These are phyloP conservation scores for Ectropis crepuscularia DNA, from an alignment of 2,888 invertebrate genomes.

Conservation along the genomic window DNA sequence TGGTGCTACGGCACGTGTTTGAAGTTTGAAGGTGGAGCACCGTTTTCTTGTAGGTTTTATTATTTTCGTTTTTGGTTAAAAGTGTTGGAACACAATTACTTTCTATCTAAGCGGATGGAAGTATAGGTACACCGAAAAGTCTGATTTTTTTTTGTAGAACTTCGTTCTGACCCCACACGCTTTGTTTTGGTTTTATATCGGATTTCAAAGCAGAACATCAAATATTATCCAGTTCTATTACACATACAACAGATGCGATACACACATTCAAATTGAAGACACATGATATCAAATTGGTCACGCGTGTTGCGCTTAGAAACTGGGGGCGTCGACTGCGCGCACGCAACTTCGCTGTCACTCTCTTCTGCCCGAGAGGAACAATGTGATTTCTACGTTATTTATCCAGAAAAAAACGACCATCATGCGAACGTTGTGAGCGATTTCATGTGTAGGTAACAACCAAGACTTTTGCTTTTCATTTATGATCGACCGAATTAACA, in stretches of 20 bases:
- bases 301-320: conserved; percentile 71
- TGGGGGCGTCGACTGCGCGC: conserved; percentile 71
- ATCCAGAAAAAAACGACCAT: conserved; percentile 31
- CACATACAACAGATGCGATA: conserved; percentile 32
- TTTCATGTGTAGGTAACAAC: conserved; percentile 14
- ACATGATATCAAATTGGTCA: conserved; percentile 70
- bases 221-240: conserved; percentile 6
- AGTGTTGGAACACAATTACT: no score
- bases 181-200: not conserved
- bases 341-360: conserved; percentile 71
- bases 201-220: conserved; percentile 1
- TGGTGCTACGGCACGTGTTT: no score
- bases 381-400: conserved; percentile 65
- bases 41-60: no score
- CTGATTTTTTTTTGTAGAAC: no score
- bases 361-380: conserved; percentile 72
- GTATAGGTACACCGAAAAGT: no score
- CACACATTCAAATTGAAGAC: conserved; percentile 60
- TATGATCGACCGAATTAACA: not conserved
- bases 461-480: conserved; percentile 22
- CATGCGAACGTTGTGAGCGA: conserved; percentile 35
- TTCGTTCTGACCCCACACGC: no score
- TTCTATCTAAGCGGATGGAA: no score
- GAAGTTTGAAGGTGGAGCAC: no score
- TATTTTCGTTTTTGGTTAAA: no score